Evolutionary conservation across 2,113 vertebrate species (phyloP).

Genomic region (Brevimyrus niger): DNA sequence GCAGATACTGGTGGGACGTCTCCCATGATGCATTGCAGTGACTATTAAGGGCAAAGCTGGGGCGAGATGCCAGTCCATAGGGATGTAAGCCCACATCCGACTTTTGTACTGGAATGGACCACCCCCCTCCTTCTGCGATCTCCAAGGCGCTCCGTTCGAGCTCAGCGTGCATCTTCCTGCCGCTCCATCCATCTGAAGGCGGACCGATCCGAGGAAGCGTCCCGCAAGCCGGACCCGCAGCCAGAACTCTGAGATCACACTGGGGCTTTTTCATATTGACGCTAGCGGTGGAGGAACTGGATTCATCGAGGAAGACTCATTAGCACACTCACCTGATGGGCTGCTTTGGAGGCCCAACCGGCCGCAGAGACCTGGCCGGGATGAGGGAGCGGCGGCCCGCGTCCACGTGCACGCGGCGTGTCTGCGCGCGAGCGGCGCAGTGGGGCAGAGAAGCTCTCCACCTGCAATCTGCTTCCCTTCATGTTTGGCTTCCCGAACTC

Average conservation of each 20-base stretch:
- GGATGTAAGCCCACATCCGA: not conserved
- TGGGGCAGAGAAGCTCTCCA: not conserved
- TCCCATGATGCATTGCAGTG: not conserved
- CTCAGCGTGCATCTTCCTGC: not conserved
- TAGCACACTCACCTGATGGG: not conserved
- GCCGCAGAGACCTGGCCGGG: not conserved
- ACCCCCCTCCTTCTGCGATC: not conserved
- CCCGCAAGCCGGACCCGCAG: not conserved
- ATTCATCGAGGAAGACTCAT: not conserved
- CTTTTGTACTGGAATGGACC: not conserved
- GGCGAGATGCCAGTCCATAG: not conserved
- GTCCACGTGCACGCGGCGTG: not conserved
- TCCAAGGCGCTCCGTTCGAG: not conserved
- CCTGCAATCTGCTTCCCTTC: constrained; percentile 2
- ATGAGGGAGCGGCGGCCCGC: not conserved
- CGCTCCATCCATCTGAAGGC: not conserved
- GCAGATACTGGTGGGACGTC: not conserved
- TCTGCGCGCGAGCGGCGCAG: not conserved
- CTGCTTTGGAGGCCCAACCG: not conserved
- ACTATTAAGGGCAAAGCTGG: not conserved
- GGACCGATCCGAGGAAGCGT: not conserved
- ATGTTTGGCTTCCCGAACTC: not conserved
- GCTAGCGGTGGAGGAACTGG: not conserved
- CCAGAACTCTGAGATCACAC: not conserved
- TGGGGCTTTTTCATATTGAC: not conserved